phyloP scores from a whole-genome alignment of 2,797 vertebrate species.

The Holocentrus rufus region DNA sequence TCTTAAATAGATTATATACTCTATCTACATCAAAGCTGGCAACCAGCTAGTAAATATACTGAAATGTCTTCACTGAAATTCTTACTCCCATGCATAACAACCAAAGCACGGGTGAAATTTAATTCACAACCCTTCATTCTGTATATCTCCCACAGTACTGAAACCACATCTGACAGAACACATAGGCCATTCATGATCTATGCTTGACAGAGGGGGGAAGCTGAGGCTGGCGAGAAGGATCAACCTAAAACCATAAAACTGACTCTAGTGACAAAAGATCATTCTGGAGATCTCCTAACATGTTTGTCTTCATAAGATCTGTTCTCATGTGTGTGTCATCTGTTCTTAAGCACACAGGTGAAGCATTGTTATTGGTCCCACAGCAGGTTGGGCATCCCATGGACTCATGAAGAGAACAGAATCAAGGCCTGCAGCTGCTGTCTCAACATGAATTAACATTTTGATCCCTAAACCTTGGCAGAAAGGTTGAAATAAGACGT shows the following conservation, averaged over 20 bases:
- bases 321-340: not conserved
- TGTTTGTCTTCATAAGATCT: conserved; percentile 2
- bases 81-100: conserved; percentile 2
- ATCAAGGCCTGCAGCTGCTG: conserved; percentile 20
- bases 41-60: conserved; percentile 11
- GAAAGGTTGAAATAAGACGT: not conserved
- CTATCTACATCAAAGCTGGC: conserved; percentile 34
- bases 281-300: not conserved
- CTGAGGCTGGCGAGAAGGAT: not conserved
- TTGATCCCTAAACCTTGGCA: not conserved
- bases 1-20: conserved; percentile 32
- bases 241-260: conserved; percentile 9
- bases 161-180: not conserved
- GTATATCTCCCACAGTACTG: not conserved
- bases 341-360: not conserved
- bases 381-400: conserved; percentile 22
- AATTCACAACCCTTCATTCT: conserved; percentile 1
- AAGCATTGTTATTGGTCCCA: conserved; percentile 44
- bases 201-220: not conserved
- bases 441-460: not conserved
- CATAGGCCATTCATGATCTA: conserved; percentile 5
- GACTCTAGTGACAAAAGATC: conserved; percentile 26
- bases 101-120: not conserved
- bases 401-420: conserved; percentile 8
- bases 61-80: conserved; percentile 20